Evolutionary conservation across 2,797 vertebrate genomes (phyloP), one percentile per base, ranked within the genome.

Genomic region (Brachymystax lenok): DNA sequence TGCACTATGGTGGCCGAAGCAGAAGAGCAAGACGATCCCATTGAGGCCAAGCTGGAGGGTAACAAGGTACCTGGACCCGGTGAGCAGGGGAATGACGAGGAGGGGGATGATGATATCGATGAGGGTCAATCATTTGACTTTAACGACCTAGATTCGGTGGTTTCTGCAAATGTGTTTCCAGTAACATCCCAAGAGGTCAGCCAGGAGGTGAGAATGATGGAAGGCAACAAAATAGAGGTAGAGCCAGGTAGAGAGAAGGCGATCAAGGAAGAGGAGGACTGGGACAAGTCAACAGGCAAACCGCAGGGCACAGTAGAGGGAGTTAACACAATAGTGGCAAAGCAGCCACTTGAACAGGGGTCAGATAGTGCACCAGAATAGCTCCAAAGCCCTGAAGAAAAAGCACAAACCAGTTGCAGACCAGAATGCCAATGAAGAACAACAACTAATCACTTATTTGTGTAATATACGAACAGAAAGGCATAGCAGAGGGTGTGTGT

Each of bases 111-210:
- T 14, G 76, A 78, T 30, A 90, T 92, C 6, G 87, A 89, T 0
- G 88, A 90, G 3, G 90, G 93, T 16, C 91, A 89, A 77, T 88
- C 89, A 0, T 83, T 92, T 86, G 89, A 90, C 71, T 91, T 91
- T 74, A 93, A 93, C 46, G 92, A 91, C 21, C 77, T 90, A 21
- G 86, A 92, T 13, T 7, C 88, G 1, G 92, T 92, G 83, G 54
- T 81, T 8, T 82, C 40, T 1, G 54, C 46, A 3, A 50, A 64
- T 68, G 10, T 21, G 3, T 2, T 51, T 35, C 14, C 56, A 54
- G 61, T 72, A 54, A 66, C 10, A 1, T 40, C 66, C 1, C 35
- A 76, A 75, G 84, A 85, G 5, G 21, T 74, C 30, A 84, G 84
- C 52, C 76, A 82, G 21, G 87, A 67, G 64, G 71, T 83, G 4